Evolutionary conservation across 2,797 vertebrate genomes (phyloP).

Genomic region (Nothura maculosa): DNA sequence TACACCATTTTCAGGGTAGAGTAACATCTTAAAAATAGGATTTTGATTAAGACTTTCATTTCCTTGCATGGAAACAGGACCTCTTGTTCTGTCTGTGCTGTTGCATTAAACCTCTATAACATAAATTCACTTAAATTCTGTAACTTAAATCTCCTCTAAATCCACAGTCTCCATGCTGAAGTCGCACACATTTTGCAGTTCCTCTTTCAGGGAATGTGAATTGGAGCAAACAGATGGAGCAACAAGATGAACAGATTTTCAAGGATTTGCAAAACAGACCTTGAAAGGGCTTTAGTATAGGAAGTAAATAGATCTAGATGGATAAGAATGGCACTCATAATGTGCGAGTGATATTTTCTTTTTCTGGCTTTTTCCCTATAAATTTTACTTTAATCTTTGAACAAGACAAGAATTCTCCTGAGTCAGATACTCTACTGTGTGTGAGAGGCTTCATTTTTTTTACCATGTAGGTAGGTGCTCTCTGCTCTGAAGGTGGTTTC

Average conservation of each 20-base stretch:
- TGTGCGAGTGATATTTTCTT: background rate
- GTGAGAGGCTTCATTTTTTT: background rate
- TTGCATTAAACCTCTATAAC: background rate
- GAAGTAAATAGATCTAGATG: slow-evolving; percentile 26
- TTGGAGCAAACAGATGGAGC: slow-evolving; percentile 64
- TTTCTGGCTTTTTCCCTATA: background rate
- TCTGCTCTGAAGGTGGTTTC: background rate
- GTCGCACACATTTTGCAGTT: background rate
- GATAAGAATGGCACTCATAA: background rate
- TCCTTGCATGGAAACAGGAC: background rate
- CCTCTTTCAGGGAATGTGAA: slow-evolving; percentile 25
- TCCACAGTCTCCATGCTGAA: background rate
- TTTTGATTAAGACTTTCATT: background rate
- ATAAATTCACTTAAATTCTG: background rate
- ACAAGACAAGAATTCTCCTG: background rate
- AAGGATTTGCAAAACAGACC: slow-evolving; percentile 49
- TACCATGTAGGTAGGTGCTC: background rate
- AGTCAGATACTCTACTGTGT: background rate
- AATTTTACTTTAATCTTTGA: background rate
- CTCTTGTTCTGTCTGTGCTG: background rate
- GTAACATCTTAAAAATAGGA: background rate
- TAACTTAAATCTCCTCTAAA: slow-evolving; percentile 12
- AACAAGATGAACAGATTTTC: slow-evolving; percentile 44
- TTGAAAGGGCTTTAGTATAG: slow-evolving; percentile 22
- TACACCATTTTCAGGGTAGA: background rate